Percentiles rank a stretch among this genome's conserved stretches.
Conservation (phyloP, 2,888 invertebrate genomes). For the Eupithecia centaureata region DNA sequence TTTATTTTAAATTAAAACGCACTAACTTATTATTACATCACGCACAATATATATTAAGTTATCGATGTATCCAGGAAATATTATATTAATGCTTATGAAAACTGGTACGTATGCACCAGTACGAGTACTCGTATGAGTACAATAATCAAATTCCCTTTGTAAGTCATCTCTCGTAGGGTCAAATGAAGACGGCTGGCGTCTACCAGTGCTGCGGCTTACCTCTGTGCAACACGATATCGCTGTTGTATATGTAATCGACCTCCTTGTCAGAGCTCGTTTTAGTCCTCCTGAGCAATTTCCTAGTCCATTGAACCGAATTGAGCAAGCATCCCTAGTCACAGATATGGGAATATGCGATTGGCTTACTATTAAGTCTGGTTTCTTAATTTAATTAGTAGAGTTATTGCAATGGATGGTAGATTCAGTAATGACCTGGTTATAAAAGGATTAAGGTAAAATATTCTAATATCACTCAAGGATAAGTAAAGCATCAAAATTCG, state of each 20-base stretch:
- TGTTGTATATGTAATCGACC: slow-evolving; percentile 30
- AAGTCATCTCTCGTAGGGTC: slow-evolving; percentile 4
- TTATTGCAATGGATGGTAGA: not conserved
- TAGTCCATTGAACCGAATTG: slow-evolving; percentile 38
- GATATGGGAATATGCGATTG: slow-evolving; percentile 25
- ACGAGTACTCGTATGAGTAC: too few relatives aligned
- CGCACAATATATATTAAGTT: too few relatives aligned
- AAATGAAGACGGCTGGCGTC: slow-evolving; percentile 9
- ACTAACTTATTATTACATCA: too few relatives aligned
- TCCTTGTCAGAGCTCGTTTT: slow-evolving; percentile 15
- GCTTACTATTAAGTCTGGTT: slow-evolving; percentile 13
- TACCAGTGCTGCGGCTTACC: slow-evolving; percentile 16
- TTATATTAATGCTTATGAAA: not conserved
- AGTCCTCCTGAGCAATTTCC: slow-evolving; percentile 36
- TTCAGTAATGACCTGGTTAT: not conserved
- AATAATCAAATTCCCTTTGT: slow-evolving; percentile 8
- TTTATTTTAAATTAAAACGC: too few relatives aligned
- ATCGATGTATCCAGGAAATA: not conserved
- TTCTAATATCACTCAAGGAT: slow-evolving; percentile 13
- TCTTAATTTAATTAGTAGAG: not conserved
- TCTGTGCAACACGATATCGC: slow-evolving; percentile 23
- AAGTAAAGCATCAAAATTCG: slow-evolving; percentile 36
- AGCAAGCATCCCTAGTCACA: slow-evolving; percentile 32
- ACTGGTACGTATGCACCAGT: not conserved
- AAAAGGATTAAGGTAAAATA: slow-evolving; percentile 2